Percentiles rank a stretch among this genome's conserved stretches.
Conservation (phyloP, 2,888 invertebrate genomes). For the Stenoptilia bipunctidactyla region DNA sequence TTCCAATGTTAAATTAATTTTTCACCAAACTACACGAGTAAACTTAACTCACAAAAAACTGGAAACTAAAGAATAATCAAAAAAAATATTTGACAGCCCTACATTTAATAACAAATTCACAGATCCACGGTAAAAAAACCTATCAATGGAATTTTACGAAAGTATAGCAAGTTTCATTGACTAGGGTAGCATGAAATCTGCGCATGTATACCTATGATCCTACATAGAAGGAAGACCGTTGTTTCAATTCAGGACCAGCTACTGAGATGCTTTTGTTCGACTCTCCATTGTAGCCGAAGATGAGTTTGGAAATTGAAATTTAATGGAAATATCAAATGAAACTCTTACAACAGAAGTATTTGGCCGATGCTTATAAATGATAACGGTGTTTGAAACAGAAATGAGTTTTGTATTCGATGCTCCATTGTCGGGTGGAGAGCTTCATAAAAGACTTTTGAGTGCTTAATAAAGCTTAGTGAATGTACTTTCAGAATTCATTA, state of each 20-base stretch:
- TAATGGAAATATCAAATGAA: constrained; percentile 55
- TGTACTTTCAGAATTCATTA: no score
- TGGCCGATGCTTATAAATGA: constrained; percentile 27
- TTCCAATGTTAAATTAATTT: no score
- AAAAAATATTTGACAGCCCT: not conserved
- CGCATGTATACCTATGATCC: constrained; percentile 21
- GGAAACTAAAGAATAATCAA: no score
- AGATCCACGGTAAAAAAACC: constrained; percentile 27
- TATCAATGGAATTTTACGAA: constrained; percentile 38
- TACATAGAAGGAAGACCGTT: not conserved
- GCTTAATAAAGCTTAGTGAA: no score
- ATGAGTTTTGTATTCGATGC: constrained; percentile 26
- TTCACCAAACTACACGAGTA: no score
- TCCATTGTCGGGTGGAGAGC: constrained; percentile 12
- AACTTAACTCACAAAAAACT: no score
- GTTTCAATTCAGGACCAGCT: constrained; percentile 22
- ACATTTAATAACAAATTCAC: constrained; percentile 1
- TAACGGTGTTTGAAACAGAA: constrained; percentile 31
- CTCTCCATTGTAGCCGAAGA: constrained; percentile 29
- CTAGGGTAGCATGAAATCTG: constrained; percentile 39
- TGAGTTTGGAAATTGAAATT: constrained; percentile 55
- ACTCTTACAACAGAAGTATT: constrained; percentile 30
- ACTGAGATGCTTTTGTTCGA: constrained; percentile 24
- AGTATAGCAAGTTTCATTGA: constrained; percentile 27
- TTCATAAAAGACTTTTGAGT: no score